Base-by-base conservation (phyloP, 2,113 vertebrate genomes). In the Gavialis gangeticus region DNA sequence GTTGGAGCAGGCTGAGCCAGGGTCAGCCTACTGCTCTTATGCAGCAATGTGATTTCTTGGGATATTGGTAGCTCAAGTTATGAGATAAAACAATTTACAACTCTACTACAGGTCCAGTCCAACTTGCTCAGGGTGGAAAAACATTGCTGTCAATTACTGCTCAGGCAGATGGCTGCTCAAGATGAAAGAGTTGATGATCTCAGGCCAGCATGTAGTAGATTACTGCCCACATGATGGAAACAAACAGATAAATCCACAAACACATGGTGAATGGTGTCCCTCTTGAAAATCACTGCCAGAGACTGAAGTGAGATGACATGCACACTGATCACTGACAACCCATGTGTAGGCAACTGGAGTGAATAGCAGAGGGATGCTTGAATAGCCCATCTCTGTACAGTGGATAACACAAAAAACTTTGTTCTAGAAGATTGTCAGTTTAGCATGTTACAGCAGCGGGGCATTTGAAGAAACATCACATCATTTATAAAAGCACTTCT, bases 211-310 rank as follows among this genome's bases (percentile, higher is more conserved):
- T 95, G 59, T 94, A 79, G 77, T 62, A 88, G 76, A 66, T 91
- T 82, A 82, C 84, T 97, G 92, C 83, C 82, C 25, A 27, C 76
- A 91, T 85, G 6, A 77, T 71, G 87, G 86, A 91, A 93, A 79
- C 88, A 96, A 96, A 84, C 86, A 96, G 96, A 89, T 80, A 91
- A 79, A 95, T 94, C 66, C 80, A 91, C 90, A 96, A 96, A 92
- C 88, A 91, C 90, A 55, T 67, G 82, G 55, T 94, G 93, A 59
- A 84, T 87, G 89, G 69, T 91, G 87, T 90, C 79, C 86, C 91
- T 92, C 55, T 79, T 96, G 96, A 93, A 96, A 95, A 82, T 17
- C 67, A 77, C 79, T n/a, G 81, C 78, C 79, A 91, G 96, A 90
- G 85, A 76, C 94, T 93, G 96, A 93, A 95, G 46, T 91, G 63